Conservation (phyloP, 1,140 invertebrate genomes). For the Diuraphis noxia region DNA sequence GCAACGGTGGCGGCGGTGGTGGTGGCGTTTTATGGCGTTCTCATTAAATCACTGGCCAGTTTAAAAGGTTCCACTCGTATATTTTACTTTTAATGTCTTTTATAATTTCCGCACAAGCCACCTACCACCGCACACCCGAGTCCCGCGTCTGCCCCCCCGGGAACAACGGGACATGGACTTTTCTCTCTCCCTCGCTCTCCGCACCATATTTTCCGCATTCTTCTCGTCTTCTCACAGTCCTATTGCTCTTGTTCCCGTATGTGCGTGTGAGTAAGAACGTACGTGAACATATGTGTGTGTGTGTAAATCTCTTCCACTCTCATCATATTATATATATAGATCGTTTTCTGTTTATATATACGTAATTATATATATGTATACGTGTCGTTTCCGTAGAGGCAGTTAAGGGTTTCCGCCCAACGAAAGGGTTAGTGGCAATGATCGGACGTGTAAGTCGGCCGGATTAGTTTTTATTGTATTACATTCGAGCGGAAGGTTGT, state of each 20-base stretch:
- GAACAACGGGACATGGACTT: background rate
- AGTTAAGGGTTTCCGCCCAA: background rate
- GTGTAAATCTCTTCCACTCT: background rate
- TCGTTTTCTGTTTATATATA: background rate
- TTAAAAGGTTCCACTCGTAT: slow-evolving; percentile 47
- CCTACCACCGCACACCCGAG: background rate
- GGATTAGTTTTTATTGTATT: slow-evolving; percentile 42
- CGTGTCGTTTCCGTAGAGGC: background rate
- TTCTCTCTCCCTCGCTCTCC: background rate
- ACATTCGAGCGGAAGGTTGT: slow-evolving; percentile 18
- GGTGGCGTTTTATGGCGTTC: slow-evolving; percentile 24
- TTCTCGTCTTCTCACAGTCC: background rate
- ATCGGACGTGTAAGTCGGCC: slow-evolving; percentile 33
- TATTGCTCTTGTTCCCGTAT: background rate
- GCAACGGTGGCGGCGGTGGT: background rate
- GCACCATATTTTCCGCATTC: background rate
- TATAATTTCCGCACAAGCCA: slow-evolving; percentile 37
- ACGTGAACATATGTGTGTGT: too few relatives aligned
- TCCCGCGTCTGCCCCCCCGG: background rate
- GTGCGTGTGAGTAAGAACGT: too few relatives aligned
- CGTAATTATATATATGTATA: background rate
- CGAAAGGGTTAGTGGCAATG: slow-evolving; percentile 33
- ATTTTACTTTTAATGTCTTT: slow-evolving; percentile 53
- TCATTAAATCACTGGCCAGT: slow-evolving; percentile 52
- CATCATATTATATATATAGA: background rate